Percentiles rank a stretch among this genome's conserved stretches.
Conservation (phyloP, 2,113 vertebrate species). For the Danionella cerebrum region DNA sequence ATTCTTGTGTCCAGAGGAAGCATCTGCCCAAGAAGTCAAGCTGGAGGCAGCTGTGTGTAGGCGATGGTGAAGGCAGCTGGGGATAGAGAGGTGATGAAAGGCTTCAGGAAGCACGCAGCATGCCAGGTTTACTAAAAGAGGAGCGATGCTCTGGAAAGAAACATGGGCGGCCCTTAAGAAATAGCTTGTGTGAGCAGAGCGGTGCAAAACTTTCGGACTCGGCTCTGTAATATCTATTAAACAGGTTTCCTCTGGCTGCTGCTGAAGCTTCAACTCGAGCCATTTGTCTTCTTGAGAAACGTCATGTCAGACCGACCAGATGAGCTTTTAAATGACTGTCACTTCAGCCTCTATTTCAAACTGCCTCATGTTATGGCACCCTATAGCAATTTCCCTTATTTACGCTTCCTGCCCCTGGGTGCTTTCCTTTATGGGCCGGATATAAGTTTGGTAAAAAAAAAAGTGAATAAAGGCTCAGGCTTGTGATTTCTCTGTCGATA, state of each 20-base stretch:
- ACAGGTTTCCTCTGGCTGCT: constrained; percentile 42
- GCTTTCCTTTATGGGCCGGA: constrained; percentile 46
- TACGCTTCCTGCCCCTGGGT: constrained; percentile 35
- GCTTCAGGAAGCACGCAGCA: constrained; percentile 2
- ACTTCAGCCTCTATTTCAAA: constrained; percentile 48
- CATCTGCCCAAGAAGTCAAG: background rate
- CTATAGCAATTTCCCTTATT: constrained; percentile 45
- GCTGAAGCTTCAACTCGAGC: constrained; percentile 42
- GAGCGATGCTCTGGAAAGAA: constrained; percentile 11
- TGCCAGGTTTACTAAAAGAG: background rate
- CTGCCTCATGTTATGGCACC: constrained; percentile 46
- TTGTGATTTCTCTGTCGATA: constrained; percentile 47
- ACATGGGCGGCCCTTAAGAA: constrained; percentile 19
- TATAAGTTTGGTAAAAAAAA: constrained; percentile 53
- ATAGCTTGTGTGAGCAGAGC: constrained; percentile 29
- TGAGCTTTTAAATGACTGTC: constrained; percentile 58
- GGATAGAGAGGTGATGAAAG: constrained; percentile 18
- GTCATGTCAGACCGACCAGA: constrained; percentile 44
- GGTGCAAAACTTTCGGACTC: constrained; percentile 12
- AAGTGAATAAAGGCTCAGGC: constrained; percentile 39
- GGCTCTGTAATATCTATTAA: constrained; percentile 38
- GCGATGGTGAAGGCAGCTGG: constrained; percentile 2
- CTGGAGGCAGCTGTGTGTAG: constrained; percentile 6
- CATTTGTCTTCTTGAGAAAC: constrained; percentile 51
- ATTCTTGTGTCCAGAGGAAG: background rate